Conservation (phyloP, 2,888 invertebrate genomes). For the Tillus elongatus region DNA sequence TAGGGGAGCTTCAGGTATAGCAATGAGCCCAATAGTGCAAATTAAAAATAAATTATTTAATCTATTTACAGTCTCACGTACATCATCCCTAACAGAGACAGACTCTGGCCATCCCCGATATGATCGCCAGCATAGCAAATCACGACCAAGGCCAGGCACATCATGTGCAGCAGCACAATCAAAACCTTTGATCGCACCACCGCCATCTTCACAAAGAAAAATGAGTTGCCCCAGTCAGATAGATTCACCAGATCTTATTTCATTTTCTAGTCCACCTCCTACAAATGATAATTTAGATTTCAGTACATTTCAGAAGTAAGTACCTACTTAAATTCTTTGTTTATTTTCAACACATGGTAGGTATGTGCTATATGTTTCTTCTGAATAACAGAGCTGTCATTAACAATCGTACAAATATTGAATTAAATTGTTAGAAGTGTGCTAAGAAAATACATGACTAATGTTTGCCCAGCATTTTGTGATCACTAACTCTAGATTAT, state of each 20-base stretch:
- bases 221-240: conserved; percentile 43
- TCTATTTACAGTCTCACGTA: conserved; percentile 32
- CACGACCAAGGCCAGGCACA: conserved; percentile 51
- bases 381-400: too few relatives aligned
- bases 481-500: too few relatives aligned
- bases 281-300: conserved; percentile 50
- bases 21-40: neutral
- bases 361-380: too few relatives aligned
- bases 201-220: conserved; percentile 35
- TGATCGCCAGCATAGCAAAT: conserved; percentile 43
- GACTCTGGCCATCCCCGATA: conserved; percentile 30
- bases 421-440: too few relatives aligned
- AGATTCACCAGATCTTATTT: conserved; percentile 56
- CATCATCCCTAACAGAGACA: conserved; percentile 38
- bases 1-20: neutral
- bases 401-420: too few relatives aligned
- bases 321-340: too few relatives aligned
- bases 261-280: conserved; percentile 57
- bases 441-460: too few relatives aligned
- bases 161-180: conserved; percentile 41
- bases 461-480: too few relatives aligned
- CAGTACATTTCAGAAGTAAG: conserved; percentile 49
- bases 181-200: conserved; percentile 44
- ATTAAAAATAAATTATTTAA: conserved; percentile 3
- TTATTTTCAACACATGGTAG: too few relatives aligned